Evolutionary conservation across 2,113 vertebrate genomes (phyloP).

Genomic region (Gymnogyps californianus): DNA sequence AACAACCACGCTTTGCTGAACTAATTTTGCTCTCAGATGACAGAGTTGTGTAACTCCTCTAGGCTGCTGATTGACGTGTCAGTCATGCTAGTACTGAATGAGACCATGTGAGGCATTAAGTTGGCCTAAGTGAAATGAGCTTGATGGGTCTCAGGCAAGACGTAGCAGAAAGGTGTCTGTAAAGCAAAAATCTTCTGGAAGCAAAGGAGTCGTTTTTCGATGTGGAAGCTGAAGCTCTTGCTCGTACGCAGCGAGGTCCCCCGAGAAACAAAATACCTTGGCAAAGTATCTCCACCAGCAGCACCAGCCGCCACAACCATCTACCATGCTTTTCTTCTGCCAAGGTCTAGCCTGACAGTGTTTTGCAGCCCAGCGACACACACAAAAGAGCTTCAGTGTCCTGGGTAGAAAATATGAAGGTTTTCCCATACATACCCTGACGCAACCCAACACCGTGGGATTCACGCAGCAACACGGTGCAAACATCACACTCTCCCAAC

Average conservation of each 20-base stretch:
- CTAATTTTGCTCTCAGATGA: neutral
- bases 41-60: neutral
- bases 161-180: accelerated
- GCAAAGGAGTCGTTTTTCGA: neutral
- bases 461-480: neutral
- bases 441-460: accelerated
- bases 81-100: neutral
- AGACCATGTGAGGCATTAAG: neutral
- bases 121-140: neutral
- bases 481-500: neutral
- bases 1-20: neutral
- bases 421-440: neutral
- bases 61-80: neutral
- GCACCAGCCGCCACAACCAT: neutral
- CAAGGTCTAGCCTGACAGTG: neutral
- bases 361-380: neutral
- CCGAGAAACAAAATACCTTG: neutral
- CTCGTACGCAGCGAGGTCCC: accelerated
- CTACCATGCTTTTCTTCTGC: neutral
- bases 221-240: neutral
- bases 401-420: neutral
- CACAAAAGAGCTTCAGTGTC: neutral
- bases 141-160: neutral
- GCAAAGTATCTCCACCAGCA: neutral
- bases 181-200: neutral